Conservation (phyloP, 2,113 vertebrate species). For the Anoura caudifer region DNA sequence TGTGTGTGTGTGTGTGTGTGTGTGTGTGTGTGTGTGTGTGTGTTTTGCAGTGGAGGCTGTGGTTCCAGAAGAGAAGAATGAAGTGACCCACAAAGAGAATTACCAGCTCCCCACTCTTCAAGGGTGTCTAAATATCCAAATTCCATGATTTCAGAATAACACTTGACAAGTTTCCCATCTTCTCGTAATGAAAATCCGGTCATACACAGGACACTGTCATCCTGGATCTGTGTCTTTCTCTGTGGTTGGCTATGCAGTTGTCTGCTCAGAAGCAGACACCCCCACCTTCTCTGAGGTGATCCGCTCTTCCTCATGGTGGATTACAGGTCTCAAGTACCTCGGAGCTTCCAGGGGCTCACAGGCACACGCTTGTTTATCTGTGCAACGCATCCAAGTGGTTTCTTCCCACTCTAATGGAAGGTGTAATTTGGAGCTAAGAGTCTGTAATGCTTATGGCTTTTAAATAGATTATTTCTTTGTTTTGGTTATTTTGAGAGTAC, state of each 20-base stretch:
- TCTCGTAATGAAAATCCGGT: not conserved
- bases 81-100: not conserved
- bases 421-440: constrained; percentile 57
- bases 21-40: not conserved
- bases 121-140: not conserved
- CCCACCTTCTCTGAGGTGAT: not conserved
- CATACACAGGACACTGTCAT: not conserved
- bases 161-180: not conserved
- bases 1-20: not conserved
- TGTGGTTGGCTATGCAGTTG: not conserved
- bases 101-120: too few relatives aligned
- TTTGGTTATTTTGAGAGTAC: constrained; percentile 59
- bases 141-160: not conserved
- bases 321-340: not conserved
- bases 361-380: constrained; percentile 5
- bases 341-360: not conserved
- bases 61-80: not conserved
- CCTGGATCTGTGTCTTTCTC: not conserved
- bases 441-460: constrained; percentile 50
- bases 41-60: not conserved
- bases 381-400: not conserved
- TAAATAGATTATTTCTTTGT: constrained; percentile 56
- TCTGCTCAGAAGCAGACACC: not conserved
- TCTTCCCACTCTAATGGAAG: constrained; percentile 44
- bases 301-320: not conserved